Evolutionary conservation across 2,113 vertebrate genomes (phyloP), one percentile per base, ranked within the genome.

Genomic region (Aldabrachelys gigantea): DNA sequence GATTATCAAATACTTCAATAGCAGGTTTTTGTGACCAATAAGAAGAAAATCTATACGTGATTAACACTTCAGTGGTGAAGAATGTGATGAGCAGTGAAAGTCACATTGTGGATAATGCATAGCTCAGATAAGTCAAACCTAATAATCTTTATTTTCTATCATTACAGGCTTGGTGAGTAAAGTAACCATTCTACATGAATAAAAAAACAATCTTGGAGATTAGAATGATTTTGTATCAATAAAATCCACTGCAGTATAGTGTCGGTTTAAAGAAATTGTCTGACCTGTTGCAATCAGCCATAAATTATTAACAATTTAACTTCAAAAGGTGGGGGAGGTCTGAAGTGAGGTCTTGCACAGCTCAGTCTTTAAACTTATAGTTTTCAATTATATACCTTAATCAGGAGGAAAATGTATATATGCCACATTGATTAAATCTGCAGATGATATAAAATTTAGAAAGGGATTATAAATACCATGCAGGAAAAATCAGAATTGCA

Each of bases 221-320:
- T 92, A 41, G 41, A 49, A 16, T 78, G n/a, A 89, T 79, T 94
- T 96, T 41, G 0, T 59, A 80, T 84, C 72, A 86, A 79, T 84
- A 79, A 91, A 69, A 95, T 29, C 65, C 29, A 31, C 87, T 79
- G 82, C 82, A 90, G 41, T 53, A 49, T 35, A 57, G 91, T 89
- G n/a, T 90, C 82, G 57, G 76, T 85, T 49, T 31, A 79, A 93
- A 91, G 53, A 76, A 85, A 62, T 57, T 21, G 13, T 38, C 87
- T 92, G 94, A 95, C 82, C 82, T 85, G 90, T 92, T 88, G 65
- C 84, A 93, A 91, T 87, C 92, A 88, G 79, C 84, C 92, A 49
- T 92, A 95, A 94, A 93, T 95, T 95, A 95, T 95, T 92, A 92
- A 94, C 0, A 0, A 52, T 95, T 96, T 91, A 80, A 85, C 35